Base-by-base conservation (phyloP, 2,888 invertebrate species). In the Tridacna crocea region DNA sequence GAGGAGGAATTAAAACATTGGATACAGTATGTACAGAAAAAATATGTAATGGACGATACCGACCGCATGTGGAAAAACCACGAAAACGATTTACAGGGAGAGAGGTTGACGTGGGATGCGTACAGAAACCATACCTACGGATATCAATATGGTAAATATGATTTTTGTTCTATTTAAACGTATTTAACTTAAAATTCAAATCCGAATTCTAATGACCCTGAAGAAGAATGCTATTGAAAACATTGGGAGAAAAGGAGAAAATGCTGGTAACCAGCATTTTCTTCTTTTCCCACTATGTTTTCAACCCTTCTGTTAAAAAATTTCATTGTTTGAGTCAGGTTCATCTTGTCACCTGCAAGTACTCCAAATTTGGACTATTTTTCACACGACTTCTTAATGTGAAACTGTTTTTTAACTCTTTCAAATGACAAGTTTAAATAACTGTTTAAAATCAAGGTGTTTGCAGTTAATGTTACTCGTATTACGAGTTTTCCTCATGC, bases 21-120 rank as follows among this genome's bases (percentile, higher is more conserved):
- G 99, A 99, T 99, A 92, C 96, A 97, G 87, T 98, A 97, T 94
- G 98, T 99, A 0, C 99, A 99, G 95, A 97, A 96, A 90, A 96
- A 98, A 77, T 99, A 99, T 94, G 97, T 99, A 60, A 96, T 96
- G 68, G 98, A 98, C 91, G 99, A 99, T 94, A 98, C 99, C 0
- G 97, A 97, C 47, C 96, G 97, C 11, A 98, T 99, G 93, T 99
- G 99, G 99, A 96, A 96, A 88, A 97, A 97, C 87, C 97, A 99
- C 92, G 97, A 97, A 86, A 97, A 99, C 92, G 96, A 96, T 80
- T 96, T 96, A 65, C 96, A 96, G 0, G 75, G 65, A 46, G 66
- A 48, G 11, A 95, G 96, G 78, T 95, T 99, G 11, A 94, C 96
- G 0, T 99, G 99, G 99, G 96, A 97, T 81, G 96, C 96, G 63